phyloP scores from a whole-genome alignment of 1,140 invertebrate genomes.

The Drosophila mauritiana region DNA sequence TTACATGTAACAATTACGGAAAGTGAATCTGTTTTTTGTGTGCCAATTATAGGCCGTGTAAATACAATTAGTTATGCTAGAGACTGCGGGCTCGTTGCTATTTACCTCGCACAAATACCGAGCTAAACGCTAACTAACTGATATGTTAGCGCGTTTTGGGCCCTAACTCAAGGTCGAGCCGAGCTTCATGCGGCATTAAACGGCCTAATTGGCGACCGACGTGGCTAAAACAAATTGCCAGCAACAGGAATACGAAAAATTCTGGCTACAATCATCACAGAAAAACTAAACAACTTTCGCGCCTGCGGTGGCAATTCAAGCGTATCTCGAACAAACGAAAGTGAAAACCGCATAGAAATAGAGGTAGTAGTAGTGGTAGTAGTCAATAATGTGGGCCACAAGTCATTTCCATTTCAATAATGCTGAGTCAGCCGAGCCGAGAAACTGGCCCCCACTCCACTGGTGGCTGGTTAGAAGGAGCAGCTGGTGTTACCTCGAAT shows the following conservation, averaged over 20 bases:
- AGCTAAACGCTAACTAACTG: constrained; percentile 2
- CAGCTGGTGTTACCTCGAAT: constrained; percentile 39
- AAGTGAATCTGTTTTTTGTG: constrained; percentile 38
- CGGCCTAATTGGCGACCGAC: constrained; percentile 56
- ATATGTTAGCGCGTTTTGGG: constrained; percentile 31
- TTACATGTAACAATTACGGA: constrained; percentile 29
- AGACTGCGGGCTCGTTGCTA: constrained; percentile 3
- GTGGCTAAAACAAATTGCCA: constrained; percentile 16
- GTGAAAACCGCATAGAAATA: constrained; percentile 67
- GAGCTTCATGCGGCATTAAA: constrained; percentile 64
- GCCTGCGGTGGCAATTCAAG: constrained; percentile 46
- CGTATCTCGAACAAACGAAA: constrained; percentile 64
- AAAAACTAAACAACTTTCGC: constrained; percentile 66
- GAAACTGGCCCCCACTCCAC: not conserved
- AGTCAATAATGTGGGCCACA: constrained; percentile 19
- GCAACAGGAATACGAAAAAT: not conserved
- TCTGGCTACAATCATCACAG: constrained; percentile 17
- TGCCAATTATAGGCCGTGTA: constrained; percentile 34
- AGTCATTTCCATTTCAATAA: constrained; percentile 30
- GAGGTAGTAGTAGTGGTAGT: not conserved
- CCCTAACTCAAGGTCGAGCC: constrained; percentile 62
- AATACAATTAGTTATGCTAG: constrained; percentile 52
- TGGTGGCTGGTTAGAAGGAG: not conserved
- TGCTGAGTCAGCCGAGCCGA: constrained; percentile 50
- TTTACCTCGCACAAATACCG: constrained; percentile 8